Evolutionary conservation across 2,113 vertebrate genomes (phyloP), one percentile per base, ranked within the genome.

Genomic region (Oncorhynchus keta): DNA sequence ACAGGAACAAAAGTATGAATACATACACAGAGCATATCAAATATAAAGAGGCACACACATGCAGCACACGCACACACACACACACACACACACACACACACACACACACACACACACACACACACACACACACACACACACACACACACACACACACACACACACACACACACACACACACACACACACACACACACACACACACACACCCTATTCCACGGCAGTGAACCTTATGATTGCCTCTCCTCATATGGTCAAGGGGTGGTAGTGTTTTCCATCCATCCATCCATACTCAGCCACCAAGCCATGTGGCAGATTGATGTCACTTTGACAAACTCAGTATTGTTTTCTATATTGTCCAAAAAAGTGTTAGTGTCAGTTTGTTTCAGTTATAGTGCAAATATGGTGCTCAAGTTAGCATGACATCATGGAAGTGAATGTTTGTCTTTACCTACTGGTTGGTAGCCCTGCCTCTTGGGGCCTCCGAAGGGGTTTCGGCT

Each of bases 401-500:
- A 45, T 22, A 49, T 39, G 22, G 39, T 45, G 8, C 39, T 45
- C 9, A 45, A 45, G 8, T 45, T 45, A 28, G 20, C 72, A 64
- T 57, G 20, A 18, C 18, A 67, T 70, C 39, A 45, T 45, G 39
- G 39, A 45, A 45, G 39, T 45, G 39, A 11, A 65, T 30, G 65
- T 67, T 3, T 22, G 35, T 73, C 61, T 85, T 92, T 93, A 97
- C 97, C 95, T 0, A 96, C 91, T 84, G 94, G 95, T 83, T 95
- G 95, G 91, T 93, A 97, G 86, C 94, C 96, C 86, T 96, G 95
- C 69, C 93, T 90, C 0, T 86, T 90, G 24, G 93, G 94, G 28
- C 95, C 96, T 83, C 95, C 93, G 35, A 97, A 96, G 11, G 93
- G 93, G 80, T 94, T 95, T 39, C 89, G 87, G 8, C 39, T 45